These are phyloP conservation scores for Melanchra persicariae DNA, from an alignment of 2,888 invertebrate species.

Conservation along the genomic window DNA sequence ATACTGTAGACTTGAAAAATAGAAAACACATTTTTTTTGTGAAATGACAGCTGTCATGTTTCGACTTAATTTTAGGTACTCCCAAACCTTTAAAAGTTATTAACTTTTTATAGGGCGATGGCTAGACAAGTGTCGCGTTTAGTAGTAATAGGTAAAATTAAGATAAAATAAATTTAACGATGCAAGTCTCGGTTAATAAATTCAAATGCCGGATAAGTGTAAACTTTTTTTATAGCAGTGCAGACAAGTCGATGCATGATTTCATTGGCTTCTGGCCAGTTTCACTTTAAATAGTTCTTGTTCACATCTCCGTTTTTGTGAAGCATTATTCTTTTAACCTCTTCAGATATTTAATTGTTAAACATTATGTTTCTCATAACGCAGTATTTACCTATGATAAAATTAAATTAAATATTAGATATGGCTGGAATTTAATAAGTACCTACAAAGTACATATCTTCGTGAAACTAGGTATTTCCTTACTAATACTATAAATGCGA, in stretches of 20 bases:
- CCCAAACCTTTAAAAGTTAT: background rate
- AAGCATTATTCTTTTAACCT: background rate
- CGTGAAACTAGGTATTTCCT: too few relatives aligned
- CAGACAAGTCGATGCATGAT: conserved; percentile 11
- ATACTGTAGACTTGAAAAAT: background rate
- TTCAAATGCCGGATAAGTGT: background rate
- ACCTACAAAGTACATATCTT: too few relatives aligned
- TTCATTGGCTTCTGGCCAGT: conserved; percentile 21
- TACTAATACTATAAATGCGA: too few relatives aligned
- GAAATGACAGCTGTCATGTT: background rate
- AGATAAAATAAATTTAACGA: too few relatives aligned
- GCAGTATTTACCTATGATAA: background rate
- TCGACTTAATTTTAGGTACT: background rate
- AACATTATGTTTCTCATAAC: background rate
- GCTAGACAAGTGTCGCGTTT: too few relatives aligned
- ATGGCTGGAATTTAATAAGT: too few relatives aligned
- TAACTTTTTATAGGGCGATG: background rate
- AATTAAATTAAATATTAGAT: too few relatives aligned
- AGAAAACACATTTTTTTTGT: background rate
- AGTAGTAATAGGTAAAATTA: too few relatives aligned
- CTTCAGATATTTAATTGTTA: background rate
- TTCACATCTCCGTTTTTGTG: background rate
- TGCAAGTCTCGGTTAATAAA: too few relatives aligned
- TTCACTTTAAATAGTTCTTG: background rate
- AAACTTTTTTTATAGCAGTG: background rate